These are phyloP conservation scores for Lagopus muta DNA, from an alignment of 2,113 vertebrate species.

Conservation along the genomic window DNA sequence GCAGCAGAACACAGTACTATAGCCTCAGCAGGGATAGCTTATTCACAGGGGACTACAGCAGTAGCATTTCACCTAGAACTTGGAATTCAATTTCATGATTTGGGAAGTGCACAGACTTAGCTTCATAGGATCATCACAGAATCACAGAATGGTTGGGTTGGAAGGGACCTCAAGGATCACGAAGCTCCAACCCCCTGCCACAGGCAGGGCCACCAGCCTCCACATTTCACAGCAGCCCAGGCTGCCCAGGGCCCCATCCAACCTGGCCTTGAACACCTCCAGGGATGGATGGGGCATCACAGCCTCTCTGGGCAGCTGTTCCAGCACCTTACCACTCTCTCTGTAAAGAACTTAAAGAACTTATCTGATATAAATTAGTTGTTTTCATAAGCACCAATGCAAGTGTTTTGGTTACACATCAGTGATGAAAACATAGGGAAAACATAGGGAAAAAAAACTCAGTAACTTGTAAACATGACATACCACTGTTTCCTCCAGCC, in stretches of 20 bases:
- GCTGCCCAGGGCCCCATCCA: too few relatives aligned
- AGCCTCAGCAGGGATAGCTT: not conserved
- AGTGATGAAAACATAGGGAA: not conserved
- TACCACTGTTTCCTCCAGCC: constrained; percentile 97
- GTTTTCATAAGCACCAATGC: not conserved
- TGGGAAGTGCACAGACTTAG: not conserved
- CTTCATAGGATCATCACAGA: too few relatives aligned
- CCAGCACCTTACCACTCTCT: too few relatives aligned
- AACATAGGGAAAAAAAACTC: not conserved
- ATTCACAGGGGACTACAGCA: not conserved
- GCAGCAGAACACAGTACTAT: not conserved
- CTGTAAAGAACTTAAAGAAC: too few relatives aligned
- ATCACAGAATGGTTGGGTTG: too few relatives aligned
- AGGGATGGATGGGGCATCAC: too few relatives aligned
- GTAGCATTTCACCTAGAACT: not conserved
- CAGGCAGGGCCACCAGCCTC: too few relatives aligned
- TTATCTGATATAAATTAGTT: not conserved
- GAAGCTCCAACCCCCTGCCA: too few relatives aligned
- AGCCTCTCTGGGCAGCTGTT: too few relatives aligned
- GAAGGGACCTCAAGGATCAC: too few relatives aligned
- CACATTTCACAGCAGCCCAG: too few relatives aligned
- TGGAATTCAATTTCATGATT: not conserved
- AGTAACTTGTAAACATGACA: not conserved
- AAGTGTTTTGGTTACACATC: not conserved
- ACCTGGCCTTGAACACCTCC: too few relatives aligned